Conservation (phyloP, 37 sponge, comb jelly and placozoan species). For the Chondrilla cf. caribensis region DNA sequence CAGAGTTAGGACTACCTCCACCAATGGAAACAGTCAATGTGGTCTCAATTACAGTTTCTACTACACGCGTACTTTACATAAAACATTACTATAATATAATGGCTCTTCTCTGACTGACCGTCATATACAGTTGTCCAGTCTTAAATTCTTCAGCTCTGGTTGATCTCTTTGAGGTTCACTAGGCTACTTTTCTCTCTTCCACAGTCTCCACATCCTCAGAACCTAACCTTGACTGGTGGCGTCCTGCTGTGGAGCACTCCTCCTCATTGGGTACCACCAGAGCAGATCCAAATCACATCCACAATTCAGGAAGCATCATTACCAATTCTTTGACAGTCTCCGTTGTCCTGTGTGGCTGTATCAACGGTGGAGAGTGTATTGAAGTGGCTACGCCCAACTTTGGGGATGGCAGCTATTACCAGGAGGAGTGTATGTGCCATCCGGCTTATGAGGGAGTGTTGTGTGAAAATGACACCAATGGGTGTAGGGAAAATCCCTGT, state of each 20-base stretch:
- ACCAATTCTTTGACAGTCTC: not conserved
- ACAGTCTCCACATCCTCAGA: not conserved
- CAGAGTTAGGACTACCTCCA: too few species aligned
- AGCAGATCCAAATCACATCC: not conserved
- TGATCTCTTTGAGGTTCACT: too few species aligned
- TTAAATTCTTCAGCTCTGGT: too few species aligned
- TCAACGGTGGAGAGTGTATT: not conserved
- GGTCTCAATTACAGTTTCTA: too few species aligned
- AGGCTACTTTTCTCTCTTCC: not conserved
- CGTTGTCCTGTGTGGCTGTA: not conserved
- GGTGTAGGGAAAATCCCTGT: conserved; percentile 6
- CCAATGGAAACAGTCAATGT: too few species aligned
- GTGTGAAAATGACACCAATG: not conserved
- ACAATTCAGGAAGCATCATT: not conserved
- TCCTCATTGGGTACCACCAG: not conserved
- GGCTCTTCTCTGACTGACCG: too few species aligned
- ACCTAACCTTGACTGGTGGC: not conserved
- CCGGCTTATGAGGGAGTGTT: conserved; percentile 7
- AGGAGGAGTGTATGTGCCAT: conserved; percentile 13
- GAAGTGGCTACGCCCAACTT: conserved; percentile 9
- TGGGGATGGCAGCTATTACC: not conserved
- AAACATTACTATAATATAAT: too few species aligned
- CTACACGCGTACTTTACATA: too few species aligned
- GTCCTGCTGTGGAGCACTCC: not conserved
- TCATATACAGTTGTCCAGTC: too few species aligned